These are phyloP conservation scores for Pyrocephalus nanus DNA, from an alignment of 2,797 vertebrate species.

Conservation along the genomic window DNA sequence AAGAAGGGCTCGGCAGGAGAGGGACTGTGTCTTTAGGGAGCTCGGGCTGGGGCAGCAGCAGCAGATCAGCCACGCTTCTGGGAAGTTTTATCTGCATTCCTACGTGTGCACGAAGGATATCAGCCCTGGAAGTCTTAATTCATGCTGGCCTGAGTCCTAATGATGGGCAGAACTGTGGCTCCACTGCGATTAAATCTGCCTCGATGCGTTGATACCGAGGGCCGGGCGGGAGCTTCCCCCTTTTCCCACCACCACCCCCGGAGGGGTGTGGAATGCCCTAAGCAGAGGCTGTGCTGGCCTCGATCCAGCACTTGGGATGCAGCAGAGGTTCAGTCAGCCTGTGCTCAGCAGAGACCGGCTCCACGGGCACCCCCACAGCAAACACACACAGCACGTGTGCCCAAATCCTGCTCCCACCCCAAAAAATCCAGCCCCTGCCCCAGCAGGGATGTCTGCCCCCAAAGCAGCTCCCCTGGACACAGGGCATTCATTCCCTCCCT, in stretches of 20 bases:
- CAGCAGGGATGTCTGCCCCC: background rate
- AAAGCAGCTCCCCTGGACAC: background rate
- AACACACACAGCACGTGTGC: accelerated
- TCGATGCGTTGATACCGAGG: background rate
- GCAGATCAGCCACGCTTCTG: background rate
- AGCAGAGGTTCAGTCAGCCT: background rate
- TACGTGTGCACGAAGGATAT: background rate
- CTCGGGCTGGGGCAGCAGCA: background rate
- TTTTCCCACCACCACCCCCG: background rate
- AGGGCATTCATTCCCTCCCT: background rate
- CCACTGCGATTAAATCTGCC: accelerated
- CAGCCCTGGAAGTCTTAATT: background rate
- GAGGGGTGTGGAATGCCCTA: background rate
- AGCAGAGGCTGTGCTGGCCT: background rate
- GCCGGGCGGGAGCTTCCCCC: accelerated
- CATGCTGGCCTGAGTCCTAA: background rate
- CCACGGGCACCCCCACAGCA: accelerated
- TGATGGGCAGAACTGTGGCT: background rate
- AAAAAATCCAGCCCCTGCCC: background rate
- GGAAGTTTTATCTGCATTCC: background rate
- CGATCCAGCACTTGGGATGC: accelerated
- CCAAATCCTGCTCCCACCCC: background rate
- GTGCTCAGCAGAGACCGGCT: accelerated
- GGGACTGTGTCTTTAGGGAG: background rate
- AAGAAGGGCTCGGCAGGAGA: background rate